phyloP scores from a whole-genome alignment of 1,140 invertebrate genomes.

The Augochlora pura region DNA sequence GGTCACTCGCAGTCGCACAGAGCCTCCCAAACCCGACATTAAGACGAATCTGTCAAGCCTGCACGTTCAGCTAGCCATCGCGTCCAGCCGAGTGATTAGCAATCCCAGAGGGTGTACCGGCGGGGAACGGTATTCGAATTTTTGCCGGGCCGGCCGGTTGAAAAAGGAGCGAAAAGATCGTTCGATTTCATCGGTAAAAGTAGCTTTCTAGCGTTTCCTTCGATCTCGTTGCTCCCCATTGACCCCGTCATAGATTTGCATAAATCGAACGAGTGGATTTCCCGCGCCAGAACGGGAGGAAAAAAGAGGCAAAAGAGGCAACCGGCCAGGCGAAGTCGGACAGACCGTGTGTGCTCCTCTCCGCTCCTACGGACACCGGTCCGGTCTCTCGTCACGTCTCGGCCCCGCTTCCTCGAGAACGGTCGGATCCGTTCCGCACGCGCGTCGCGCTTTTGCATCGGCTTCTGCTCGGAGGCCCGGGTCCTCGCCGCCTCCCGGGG shows the following conservation, averaged over 20 bases:
- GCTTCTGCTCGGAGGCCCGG: conserved; percentile 18
- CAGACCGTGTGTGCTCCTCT: neutral
- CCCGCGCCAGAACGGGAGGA: neutral
- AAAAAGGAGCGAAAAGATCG: too few relatives aligned
- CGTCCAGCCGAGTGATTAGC: too few relatives aligned
- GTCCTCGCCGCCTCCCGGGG: conserved; percentile 4
- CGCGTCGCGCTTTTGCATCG: conserved; percentile 10
- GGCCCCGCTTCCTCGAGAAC: conserved; percentile 6
- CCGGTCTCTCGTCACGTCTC: neutral
- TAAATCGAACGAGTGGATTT: neutral
- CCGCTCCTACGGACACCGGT: too few relatives aligned
- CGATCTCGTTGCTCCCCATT: neutral
- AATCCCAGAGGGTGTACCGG: too few relatives aligned
- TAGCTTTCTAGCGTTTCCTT: neutral
- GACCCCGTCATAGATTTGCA: neutral
- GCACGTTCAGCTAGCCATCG: too few relatives aligned
- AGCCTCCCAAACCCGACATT: too few relatives aligned
- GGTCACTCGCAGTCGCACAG: too few relatives aligned
- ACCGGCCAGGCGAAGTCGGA: neutral
- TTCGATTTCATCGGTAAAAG: neutral
- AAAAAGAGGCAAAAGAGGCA: neutral
- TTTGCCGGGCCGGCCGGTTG: too few relatives aligned
- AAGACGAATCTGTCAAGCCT: too few relatives aligned
- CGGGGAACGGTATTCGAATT: too few relatives aligned
- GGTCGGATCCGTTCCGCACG: conserved; percentile 35